These are phyloP conservation scores for Salarias fasciatus DNA, from an alignment of 2,797 vertebrate genomes.

Conservation along the genomic window DNA sequence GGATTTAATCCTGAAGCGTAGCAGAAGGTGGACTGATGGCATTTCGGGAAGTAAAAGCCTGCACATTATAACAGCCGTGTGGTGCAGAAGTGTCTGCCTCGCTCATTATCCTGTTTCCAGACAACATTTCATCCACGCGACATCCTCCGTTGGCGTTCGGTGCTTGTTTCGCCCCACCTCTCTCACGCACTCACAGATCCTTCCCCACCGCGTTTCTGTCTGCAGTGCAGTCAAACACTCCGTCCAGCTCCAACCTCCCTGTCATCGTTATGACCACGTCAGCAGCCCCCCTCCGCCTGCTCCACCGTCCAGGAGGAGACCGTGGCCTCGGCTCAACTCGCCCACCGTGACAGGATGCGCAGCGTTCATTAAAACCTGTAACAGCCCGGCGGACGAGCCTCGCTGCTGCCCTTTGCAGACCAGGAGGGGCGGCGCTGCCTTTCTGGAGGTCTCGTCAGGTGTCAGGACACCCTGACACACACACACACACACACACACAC, in stretches of 20 bases:
- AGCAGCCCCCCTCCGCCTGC: slow-evolving; percentile 1
- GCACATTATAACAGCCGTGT: slow-evolving; percentile 66
- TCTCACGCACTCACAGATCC: too few relatives aligned
- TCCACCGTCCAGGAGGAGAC: slow-evolving; percentile 4
- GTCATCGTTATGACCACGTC: slow-evolving; percentile 19
- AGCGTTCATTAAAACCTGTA: neutral
- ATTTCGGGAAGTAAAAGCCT: slow-evolving; percentile 49
- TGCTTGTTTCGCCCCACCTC: neutral
- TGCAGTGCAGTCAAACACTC: slow-evolving; percentile 14
- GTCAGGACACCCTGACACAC: neutral
- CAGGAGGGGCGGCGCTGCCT: neutral
- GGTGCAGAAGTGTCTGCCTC: slow-evolving; percentile 27
- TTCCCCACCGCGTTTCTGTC: neutral
- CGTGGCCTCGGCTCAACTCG: slow-evolving; percentile 17
- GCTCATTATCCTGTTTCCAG: slow-evolving; percentile 11
- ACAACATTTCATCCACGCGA: neutral
- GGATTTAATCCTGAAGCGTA: slow-evolving; percentile 8
- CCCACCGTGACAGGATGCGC: neutral
- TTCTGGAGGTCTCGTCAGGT: neutral
- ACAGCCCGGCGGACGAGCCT: neutral
- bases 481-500: neutral
- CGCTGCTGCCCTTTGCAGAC: neutral
- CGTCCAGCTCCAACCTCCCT: slow-evolving; percentile 3
- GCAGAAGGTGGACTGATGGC: slow-evolving; percentile 38
- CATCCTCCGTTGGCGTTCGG: slow-evolving; percentile 3